Conservation (phyloP, 2,113 vertebrate species). For the Pampusana beccarii region DNA sequence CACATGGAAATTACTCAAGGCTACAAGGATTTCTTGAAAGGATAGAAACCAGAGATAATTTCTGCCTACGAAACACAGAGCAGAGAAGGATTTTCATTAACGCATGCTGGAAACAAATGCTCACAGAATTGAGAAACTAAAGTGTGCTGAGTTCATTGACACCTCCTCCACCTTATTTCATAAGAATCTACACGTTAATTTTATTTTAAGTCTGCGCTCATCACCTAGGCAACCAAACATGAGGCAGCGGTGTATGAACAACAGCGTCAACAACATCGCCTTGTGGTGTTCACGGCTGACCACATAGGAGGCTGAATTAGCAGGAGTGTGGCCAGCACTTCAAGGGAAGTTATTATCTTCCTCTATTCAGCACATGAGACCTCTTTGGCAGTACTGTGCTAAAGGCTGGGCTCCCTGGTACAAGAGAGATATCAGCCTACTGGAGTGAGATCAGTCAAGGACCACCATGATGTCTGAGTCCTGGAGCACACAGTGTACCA, state of each 20-base stretch:
- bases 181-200: background rate
- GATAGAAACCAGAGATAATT: background rate
- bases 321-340: fast-evolving
- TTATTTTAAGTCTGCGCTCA: background rate
- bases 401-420: background rate
- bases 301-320: background rate
- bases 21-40: background rate
- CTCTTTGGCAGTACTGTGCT: background rate
- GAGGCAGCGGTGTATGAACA: background rate
- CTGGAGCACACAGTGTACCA: too few species aligned
- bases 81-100: background rate
- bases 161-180: background rate
- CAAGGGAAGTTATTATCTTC: background rate
- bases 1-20: background rate
- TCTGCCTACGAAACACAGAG: background rate
- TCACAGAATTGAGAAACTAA: background rate
- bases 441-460: too few species aligned
- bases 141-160: background rate
- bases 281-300: background rate
- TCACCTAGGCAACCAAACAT: background rate
- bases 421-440: too few species aligned
- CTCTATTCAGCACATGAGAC: background rate
- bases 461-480: too few species aligned
- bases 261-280: background rate
- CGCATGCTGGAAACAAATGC: background rate